Conservation (phyloP, 1,140 invertebrate genomes). For the Daktulosphaira vitifoliae region DNA sequence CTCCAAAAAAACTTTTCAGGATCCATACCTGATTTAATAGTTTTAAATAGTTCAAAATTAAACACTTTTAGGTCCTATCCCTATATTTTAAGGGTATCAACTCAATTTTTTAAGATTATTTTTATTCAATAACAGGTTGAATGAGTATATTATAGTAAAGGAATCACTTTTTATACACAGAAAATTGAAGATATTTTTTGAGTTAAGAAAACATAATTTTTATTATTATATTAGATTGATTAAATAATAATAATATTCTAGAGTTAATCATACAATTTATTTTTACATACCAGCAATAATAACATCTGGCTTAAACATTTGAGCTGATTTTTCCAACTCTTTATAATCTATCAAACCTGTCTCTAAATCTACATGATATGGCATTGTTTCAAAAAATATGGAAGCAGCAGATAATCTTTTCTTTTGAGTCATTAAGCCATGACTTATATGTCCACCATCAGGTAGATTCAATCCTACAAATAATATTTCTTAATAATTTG, state of each 20-base stretch:
- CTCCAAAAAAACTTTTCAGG: too few relatives aligned
- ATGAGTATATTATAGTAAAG: too few relatives aligned
- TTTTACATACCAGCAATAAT: conserved; percentile 69
- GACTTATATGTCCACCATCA: conserved; percentile 93
- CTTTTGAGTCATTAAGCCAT: conserved; percentile 81
- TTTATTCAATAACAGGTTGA: too few relatives aligned
- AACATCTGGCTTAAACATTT: conserved; percentile 80
- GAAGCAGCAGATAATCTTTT: conserved; percentile 96
- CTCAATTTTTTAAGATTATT: too few relatives aligned
- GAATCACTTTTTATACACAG: too few relatives aligned
- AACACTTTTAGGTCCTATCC: too few relatives aligned
- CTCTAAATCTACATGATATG: conserved; percentile 80
- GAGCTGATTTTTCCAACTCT: conserved; percentile 68
- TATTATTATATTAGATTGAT: too few relatives aligned
- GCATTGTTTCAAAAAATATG: conserved; percentile 97
- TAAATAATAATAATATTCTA: background rate
- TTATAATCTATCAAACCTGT: conserved; percentile 95
- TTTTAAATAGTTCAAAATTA: too few relatives aligned
- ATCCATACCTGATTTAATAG: too few relatives aligned
- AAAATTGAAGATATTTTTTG: too few relatives aligned
- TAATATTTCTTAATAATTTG: background rate
- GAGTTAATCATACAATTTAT: background rate
- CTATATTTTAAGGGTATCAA: too few relatives aligned
- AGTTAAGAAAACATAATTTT: too few relatives aligned
- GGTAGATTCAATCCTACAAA: conserved; percentile 68